Percentiles rank a stretch among this genome's conserved stretches.
phyloP scores from a whole-genome alignment of 2,888 invertebrate species.

The Xestia ashworthii region DNA sequence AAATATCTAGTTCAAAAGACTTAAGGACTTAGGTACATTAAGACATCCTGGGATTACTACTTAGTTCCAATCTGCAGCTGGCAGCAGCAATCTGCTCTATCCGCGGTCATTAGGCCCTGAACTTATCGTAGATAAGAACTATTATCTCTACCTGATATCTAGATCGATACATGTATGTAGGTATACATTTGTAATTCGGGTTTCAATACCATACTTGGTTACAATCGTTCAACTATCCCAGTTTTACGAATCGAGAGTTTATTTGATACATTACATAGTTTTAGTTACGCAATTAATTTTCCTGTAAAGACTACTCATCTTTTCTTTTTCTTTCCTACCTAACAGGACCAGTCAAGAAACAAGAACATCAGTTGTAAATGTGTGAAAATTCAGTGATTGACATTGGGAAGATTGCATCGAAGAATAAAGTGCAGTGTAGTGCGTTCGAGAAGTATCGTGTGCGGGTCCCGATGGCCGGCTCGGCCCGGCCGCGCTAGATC shows the following conservation, averaged over 20 bases:
- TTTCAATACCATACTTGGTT: constrained; percentile 58
- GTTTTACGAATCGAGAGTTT: constrained; percentile 21
- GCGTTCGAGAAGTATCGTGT: constrained; percentile 64
- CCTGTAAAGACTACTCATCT: background rate
- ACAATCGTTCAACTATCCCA: constrained; percentile 34
- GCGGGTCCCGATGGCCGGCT: constrained; percentile 76
- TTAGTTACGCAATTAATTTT: background rate
- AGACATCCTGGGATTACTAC: constrained; percentile 31
- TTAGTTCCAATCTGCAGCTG: constrained; percentile 58
- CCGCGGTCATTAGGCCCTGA: constrained; percentile 72
- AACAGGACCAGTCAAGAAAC: constrained; percentile 47
- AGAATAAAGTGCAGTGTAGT: constrained; percentile 75
- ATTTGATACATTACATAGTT: background rate
- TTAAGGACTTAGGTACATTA: constrained; percentile 5
- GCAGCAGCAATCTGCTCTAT: constrained; percentile 61
- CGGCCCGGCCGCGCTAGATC: constrained; percentile 83
- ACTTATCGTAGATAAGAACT: constrained; percentile 77
- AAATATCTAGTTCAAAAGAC: background rate
- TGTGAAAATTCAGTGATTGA: constrained; percentile 60
- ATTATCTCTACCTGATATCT: constrained; percentile 77
- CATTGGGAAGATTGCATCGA: constrained; percentile 46
- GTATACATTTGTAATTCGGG: constrained; percentile 66
- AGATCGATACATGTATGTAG: constrained; percentile 76
- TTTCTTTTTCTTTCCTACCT: constrained; percentile 5
- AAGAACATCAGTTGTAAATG: constrained; percentile 47